Evolutionary conservation across 2,797 vertebrate genomes (phyloP).

Genomic region (Tapirus indicus): DNA sequence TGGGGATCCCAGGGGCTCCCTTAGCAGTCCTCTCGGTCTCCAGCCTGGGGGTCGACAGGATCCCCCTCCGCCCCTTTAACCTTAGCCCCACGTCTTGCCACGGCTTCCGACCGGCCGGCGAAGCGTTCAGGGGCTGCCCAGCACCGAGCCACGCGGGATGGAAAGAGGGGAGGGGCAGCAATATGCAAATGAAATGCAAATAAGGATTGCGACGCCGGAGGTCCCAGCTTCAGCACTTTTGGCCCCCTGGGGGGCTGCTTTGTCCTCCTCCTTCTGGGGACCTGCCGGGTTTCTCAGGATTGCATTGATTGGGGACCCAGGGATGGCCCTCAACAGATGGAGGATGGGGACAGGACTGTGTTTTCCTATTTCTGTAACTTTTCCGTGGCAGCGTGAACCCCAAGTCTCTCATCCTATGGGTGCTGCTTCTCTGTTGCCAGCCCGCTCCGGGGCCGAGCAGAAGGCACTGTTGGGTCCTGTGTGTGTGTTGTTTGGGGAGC

Average conservation of each 20-base stretch:
- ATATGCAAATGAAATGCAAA: conserved; percentile 56
- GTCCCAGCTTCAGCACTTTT: neutral
- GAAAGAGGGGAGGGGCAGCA: neutral
- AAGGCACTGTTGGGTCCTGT: neutral
- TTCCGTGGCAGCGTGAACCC: fast-evolving
- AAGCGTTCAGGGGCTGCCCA: neutral
- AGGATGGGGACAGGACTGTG: neutral
- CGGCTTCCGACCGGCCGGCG: fast-evolving
- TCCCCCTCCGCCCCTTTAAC: neutral
- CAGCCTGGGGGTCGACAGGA: too few species aligned
- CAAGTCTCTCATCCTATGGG: neutral
- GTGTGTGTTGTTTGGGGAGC: conserved; percentile 32
- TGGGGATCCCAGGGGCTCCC: neutral
- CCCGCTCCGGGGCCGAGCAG: neutral
- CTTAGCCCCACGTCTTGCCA: neutral
- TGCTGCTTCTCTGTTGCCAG: neutral
- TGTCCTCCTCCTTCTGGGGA: neutral
- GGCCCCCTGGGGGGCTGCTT: neutral
- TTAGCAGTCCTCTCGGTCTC: neutral
- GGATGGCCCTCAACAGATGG: neutral
- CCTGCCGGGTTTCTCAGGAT: neutral
- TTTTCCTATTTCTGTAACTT: neutral
- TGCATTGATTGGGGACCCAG: neutral
- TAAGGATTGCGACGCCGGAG: fast-evolving
- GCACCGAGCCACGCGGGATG: fast-evolving